These are phyloP conservation scores for Dreissena polymorpha DNA, from an alignment of 1,140 invertebrate genomes.

Conservation along the genomic window DNA sequence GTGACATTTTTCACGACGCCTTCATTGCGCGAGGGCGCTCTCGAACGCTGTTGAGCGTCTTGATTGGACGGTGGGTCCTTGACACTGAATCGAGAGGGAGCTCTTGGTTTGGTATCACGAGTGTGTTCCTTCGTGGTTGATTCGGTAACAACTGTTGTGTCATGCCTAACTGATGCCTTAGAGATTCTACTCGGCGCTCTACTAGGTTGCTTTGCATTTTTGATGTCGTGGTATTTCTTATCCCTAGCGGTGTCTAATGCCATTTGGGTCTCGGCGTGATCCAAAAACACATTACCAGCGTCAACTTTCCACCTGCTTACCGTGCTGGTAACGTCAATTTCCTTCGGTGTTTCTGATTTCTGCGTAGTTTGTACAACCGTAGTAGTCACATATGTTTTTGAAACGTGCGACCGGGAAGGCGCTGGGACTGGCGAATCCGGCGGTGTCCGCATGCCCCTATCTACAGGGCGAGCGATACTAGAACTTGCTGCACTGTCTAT, in stretches of 20 bases:
- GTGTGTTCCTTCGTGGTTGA: background rate
- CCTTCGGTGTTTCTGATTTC: background rate
- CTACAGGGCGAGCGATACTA: background rate
- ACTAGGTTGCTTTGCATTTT: background rate
- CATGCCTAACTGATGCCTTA: background rate
- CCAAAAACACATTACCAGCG: conserved; percentile 22
- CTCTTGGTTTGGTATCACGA: no score
- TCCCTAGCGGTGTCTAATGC: conserved; percentile 31
- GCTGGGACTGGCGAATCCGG: background rate
- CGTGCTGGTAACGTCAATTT: background rate
- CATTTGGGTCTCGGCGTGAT: conserved; percentile 48
- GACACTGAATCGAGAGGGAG: conserved; percentile 34
- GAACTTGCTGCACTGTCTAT: background rate
- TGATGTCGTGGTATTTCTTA: conserved; percentile 8
- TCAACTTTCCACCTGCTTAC: conserved; percentile 20
- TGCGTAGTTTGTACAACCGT: background rate
- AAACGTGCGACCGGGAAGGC: background rate
- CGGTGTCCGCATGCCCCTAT: background rate
- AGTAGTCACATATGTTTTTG: background rate
- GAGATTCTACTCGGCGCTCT: background rate
- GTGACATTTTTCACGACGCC: no score
- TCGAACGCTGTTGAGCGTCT: no score
- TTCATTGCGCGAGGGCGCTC: no score
- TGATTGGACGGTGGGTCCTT: background rate
- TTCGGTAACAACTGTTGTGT: background rate